Base-by-base conservation (phyloP, 2,797 vertebrate genomes). In the Staurois parvus region DNA sequence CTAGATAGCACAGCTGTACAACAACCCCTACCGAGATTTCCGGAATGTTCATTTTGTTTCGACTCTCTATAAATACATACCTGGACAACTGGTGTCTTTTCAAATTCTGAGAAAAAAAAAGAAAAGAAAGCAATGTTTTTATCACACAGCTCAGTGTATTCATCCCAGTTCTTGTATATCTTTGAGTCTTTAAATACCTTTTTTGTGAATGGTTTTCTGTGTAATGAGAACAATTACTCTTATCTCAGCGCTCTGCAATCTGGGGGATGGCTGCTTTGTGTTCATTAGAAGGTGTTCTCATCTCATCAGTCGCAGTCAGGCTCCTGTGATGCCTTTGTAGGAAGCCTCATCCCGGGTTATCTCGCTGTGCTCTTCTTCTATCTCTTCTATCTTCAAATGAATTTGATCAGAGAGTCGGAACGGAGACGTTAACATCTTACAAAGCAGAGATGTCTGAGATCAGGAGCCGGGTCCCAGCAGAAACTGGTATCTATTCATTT, bases 201-300 rank as follows among this genome's bases (percentile, higher is more conserved):
- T 48, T 79, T 48, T 67, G n/a, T 80, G 78, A 76, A 52, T 52
- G 28, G 72, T 72, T 67, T 72, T 64, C 56, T 79, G 76, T 56
- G 74, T 85, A 76, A 76, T 85, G 30, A 76, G 84, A 30, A 81
- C 72, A 85, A 81, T 85, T 81, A 81, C 68, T 85, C 72, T 85
- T 85, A 85, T 81, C 64, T 62, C 30, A 26, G 28, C 21, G 48
- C 26, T 64, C 48, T 76, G 26, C 29, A 62, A 76, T 81, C 66
- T 69, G 19, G 45, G 69, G 72, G 29, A 74, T 73, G 13, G 6
- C 69, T 28, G 70, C 59, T 85, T 80, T 80, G 62, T 64, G 30
- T 81, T 79, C 52, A 72, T 84, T 84, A 73, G 21, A 56, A 74
- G 62, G 42, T 70, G 32, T 40, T 42, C 68, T 34, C 24, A 56